These are phyloP conservation scores for Harlomillsia oculata DNA, from an alignment of 1,140 invertebrate species.

Conservation along the genomic window DNA sequence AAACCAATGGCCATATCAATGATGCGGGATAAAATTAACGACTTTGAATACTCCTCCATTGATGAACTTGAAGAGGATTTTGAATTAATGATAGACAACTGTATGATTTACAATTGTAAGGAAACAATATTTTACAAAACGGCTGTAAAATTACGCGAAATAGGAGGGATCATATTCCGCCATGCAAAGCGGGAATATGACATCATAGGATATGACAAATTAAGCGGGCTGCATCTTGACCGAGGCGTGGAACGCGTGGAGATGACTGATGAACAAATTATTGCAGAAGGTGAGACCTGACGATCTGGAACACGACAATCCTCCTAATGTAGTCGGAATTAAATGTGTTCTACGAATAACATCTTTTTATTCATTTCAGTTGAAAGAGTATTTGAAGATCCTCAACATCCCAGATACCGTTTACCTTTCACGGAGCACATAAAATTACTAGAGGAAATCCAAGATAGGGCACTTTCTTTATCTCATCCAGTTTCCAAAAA, in stretches of 20 bases:
- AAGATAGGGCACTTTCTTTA: slow-evolving; percentile 16
- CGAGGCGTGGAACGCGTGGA: slow-evolving; percentile 29
- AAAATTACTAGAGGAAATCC: slow-evolving; percentile 14
- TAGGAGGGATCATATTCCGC: slow-evolving; percentile 57
- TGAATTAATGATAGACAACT: slow-evolving; percentile 87
- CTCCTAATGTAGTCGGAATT: not conserved
- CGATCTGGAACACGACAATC: slow-evolving; percentile 17
- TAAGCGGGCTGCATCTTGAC: slow-evolving; percentile 41
- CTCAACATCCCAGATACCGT: slow-evolving; percentile 29
- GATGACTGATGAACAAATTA: slow-evolving; percentile 37
- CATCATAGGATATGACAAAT: slow-evolving; percentile 50
- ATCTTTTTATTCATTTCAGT: not conserved
- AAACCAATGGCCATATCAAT: slow-evolving; percentile 93
- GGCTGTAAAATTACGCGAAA: slow-evolving; percentile 75
- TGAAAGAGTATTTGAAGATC: slow-evolving; percentile 25
- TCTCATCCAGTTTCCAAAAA: slow-evolving; percentile 10
- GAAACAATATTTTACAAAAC: slow-evolving; percentile 73
- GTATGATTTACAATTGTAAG: slow-evolving; percentile 86
- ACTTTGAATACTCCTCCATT: slow-evolving; percentile 64
- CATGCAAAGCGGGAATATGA: slow-evolving; percentile 64
- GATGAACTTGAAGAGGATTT: slow-evolving; percentile 80
- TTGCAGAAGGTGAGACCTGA: slow-evolving; percentile 41
- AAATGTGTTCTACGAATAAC: not conserved
- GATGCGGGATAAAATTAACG: slow-evolving; percentile 70
- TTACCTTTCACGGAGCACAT: slow-evolving; percentile 19